Percentiles rank a stretch among this genome's conserved stretches.
These are phyloP conservation scores for Leptarthrus brevirostris DNA, from an alignment of 2,888 invertebrate genomes.

Conservation along the genomic window DNA sequence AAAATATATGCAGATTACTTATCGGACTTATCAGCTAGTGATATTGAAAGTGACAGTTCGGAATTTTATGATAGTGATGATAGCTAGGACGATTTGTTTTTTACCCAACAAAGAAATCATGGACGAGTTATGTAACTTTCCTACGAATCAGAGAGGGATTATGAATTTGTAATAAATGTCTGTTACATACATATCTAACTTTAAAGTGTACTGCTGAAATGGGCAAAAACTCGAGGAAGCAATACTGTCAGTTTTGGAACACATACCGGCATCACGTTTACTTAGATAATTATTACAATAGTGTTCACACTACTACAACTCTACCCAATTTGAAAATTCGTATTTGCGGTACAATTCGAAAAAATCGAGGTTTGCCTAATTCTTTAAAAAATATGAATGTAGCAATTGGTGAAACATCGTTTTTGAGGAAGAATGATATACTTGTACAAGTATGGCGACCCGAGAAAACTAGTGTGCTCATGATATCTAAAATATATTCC, in stretches of 20 bases:
- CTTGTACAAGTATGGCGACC: background rate
- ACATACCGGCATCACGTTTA: background rate
- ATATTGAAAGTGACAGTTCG: no score
- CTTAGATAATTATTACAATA: slow-evolving; percentile 4
- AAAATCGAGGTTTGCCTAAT: background rate
- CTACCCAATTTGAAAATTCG: background rate
- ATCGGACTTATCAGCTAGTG: no score
- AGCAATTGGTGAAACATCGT: slow-evolving; percentile 2
- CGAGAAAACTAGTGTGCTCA: background rate
- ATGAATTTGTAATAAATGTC: no score
- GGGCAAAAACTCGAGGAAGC: background rate
- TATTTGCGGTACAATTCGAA: background rate
- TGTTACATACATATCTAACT: background rate
- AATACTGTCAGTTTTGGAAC: slow-evolving; percentile 9
- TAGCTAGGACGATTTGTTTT: no score
- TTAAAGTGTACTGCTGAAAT: background rate
- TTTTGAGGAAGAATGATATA: background rate
- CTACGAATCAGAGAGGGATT: no score
- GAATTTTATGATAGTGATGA: no score
- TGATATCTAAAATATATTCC: background rate
- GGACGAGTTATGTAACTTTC: no score
- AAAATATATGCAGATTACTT: no score
- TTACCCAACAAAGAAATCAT: no score
- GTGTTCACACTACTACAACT: background rate
- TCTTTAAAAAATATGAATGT: background rate